Evolutionary conservation across 2,113 vertebrate species (phyloP).

Genomic region (Epinephelus moara): DNA sequence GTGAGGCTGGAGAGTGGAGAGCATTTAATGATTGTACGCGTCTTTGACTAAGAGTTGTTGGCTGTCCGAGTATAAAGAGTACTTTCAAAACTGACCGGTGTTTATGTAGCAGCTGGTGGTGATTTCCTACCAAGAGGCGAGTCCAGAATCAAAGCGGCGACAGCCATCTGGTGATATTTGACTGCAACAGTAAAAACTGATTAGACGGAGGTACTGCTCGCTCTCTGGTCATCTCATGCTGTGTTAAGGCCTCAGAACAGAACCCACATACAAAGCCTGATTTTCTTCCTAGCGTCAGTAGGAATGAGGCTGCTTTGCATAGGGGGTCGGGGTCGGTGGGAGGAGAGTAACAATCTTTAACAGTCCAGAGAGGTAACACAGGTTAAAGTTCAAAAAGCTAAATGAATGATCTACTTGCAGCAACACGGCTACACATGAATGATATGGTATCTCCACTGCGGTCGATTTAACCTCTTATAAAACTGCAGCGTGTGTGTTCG

Average conservation of each 20-base stretch:
- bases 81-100: constrained; percentile 35
- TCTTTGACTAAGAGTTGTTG: neutral
- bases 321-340: constrained; percentile 1
- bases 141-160: constrained; percentile 59
- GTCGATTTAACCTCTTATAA: constrained; percentile 12
- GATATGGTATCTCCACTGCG: constrained; percentile 14
- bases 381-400: constrained; percentile 67
- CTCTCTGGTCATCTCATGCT: constrained; percentile 62
- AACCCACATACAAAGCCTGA: constrained; percentile 66
- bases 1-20: neutral
- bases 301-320: constrained; percentile 66
- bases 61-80: neutral
- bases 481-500: constrained; percentile 4
- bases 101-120: constrained; percentile 65
- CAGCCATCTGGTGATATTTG: constrained; percentile 67
- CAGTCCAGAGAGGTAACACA: constrained; percentile 58
- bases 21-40: neutral
- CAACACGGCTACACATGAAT: constrained; percentile 16
- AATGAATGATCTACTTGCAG: constrained; percentile 51
- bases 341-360: constrained; percentile 64
- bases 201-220: constrained; percentile 60
- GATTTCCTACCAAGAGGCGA: constrained; percentile 47
- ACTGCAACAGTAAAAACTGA: constrained; percentile 67
- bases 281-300: constrained; percentile 66
- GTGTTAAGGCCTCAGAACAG: constrained; percentile 69